These are phyloP conservation scores for Prenolepis imparis DNA, from an alignment of 2,888 invertebrate species.

Conservation along the genomic window DNA sequence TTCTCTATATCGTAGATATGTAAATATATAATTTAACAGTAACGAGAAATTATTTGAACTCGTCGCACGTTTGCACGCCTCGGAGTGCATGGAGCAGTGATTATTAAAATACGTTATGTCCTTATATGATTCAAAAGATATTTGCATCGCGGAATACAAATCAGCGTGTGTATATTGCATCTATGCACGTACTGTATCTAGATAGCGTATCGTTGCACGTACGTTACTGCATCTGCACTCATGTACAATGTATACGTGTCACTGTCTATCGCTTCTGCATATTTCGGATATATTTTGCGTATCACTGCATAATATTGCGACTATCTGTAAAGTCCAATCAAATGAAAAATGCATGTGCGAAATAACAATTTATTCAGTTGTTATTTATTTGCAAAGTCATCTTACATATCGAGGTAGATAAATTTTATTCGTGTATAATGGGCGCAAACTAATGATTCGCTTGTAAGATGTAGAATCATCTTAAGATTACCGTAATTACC, in stretches of 20 bases:
- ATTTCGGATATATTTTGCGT: slow-evolving; percentile 13
- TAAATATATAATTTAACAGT: neutral
- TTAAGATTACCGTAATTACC: neutral
- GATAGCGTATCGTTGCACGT: slow-evolving; percentile 39
- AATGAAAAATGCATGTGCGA: slow-evolving; percentile 25
- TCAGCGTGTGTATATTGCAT: slow-evolving; percentile 8
- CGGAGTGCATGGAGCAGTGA: neutral
- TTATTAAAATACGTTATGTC: slow-evolving; percentile 36
- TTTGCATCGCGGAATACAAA: slow-evolving; percentile 29
- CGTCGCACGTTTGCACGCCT: neutral
- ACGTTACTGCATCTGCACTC: slow-evolving; percentile 43
- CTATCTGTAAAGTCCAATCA: neutral
- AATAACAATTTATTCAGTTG: slow-evolving; percentile 19
- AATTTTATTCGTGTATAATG: neutral
- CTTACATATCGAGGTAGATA: neutral
- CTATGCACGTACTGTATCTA: neutral
- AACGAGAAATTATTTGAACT: neutral
- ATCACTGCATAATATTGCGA: neutral
- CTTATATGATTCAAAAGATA: slow-evolving; percentile 19
- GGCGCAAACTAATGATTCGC: neutral
- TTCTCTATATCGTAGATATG: neutral
- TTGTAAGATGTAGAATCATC: neutral
- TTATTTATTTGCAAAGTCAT: neutral
- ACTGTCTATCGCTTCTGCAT: slow-evolving; percentile 47
- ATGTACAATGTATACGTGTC: slow-evolving; percentile 32